Conservation (phyloP, 1,140 invertebrate species). For the Heliconius nattereri region DNA sequence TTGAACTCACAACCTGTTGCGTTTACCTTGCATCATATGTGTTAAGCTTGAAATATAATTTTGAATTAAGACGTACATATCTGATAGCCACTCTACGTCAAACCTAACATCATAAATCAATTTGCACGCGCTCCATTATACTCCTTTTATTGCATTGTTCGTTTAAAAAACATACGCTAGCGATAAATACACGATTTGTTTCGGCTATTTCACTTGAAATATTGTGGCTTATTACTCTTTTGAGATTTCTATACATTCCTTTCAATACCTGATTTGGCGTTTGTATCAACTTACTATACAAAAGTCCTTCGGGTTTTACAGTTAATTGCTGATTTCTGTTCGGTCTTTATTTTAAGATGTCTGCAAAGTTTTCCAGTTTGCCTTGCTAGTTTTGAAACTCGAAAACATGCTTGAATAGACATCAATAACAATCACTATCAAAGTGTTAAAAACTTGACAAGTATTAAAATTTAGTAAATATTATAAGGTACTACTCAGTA, state of each 20-base stretch:
- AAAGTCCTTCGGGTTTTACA: not conserved
- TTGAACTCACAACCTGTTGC: too few species aligned
- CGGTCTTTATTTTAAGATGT: not conserved
- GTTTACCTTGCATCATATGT: too few species aligned
- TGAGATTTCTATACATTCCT: slow-evolving; percentile 2
- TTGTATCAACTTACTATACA: not conserved
- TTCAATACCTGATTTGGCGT: not conserved
- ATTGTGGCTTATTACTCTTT: slow-evolving; percentile 18
- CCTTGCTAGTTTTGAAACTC: not conserved
- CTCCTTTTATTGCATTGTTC: slow-evolving; percentile 22
- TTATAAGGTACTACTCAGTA: too few species aligned
- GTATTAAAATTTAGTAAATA: not conserved
- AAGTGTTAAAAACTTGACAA: not conserved
- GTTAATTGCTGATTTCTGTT: not conserved
- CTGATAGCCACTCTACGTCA: not conserved
- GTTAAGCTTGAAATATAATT: not conserved
- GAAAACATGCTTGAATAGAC: not conserved
- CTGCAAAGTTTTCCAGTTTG: not conserved
- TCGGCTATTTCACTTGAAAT: slow-evolving; percentile 24
- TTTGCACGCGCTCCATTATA: slow-evolving; percentile 17
- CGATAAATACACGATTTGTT: slow-evolving; percentile 20
- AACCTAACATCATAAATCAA: slow-evolving; percentile 9
- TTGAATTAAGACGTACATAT: not conserved
- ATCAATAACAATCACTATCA: not conserved
- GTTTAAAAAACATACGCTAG: slow-evolving; percentile 22